These are phyloP conservation scores for Euzophera pinguis DNA, from an alignment of 2,888 invertebrate genomes.

Conservation along the genomic window DNA sequence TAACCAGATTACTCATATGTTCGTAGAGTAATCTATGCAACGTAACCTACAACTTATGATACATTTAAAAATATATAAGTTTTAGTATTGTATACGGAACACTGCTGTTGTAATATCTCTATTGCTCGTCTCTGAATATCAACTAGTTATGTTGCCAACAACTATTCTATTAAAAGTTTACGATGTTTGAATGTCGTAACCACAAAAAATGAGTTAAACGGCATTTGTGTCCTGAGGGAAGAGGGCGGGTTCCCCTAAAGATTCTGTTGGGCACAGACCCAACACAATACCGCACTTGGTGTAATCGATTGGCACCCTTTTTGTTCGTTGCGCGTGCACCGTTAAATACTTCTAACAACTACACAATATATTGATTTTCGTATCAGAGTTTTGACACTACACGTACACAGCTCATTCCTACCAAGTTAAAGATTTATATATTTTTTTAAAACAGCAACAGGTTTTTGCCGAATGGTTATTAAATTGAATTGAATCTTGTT, in stretches of 20 bases:
- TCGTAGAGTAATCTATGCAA: too few species aligned
- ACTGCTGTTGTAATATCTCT: background rate
- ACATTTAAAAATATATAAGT: too few species aligned
- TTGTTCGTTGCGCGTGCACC: constrained; percentile 15
- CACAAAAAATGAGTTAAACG: constrained; percentile 32
- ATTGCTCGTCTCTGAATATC: background rate
- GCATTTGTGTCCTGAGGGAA: constrained; percentile 34
- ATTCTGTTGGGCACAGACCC: constrained; percentile 68
- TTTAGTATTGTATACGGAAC: background rate
- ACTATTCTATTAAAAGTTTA: constrained; percentile 29
- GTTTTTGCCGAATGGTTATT: too few species aligned
- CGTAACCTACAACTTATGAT: too few species aligned
- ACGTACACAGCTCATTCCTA: too few species aligned
- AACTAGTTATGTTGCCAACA: constrained; percentile 4
- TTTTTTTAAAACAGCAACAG: too few species aligned
- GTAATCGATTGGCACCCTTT: constrained; percentile 52
- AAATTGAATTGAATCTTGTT: too few species aligned
- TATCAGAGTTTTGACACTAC: too few species aligned
- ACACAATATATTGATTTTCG: too few species aligned
- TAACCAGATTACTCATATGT: too few species aligned
- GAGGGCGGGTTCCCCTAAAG: constrained; percentile 51
- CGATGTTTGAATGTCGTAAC: constrained; percentile 29
- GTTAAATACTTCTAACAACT: background rate
- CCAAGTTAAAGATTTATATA: too few species aligned
- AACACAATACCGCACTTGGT: constrained; percentile 71